Evolutionary conservation across 2,888 invertebrate genomes (phyloP).

Genomic region (Hipparchia sbordonii): DNA sequence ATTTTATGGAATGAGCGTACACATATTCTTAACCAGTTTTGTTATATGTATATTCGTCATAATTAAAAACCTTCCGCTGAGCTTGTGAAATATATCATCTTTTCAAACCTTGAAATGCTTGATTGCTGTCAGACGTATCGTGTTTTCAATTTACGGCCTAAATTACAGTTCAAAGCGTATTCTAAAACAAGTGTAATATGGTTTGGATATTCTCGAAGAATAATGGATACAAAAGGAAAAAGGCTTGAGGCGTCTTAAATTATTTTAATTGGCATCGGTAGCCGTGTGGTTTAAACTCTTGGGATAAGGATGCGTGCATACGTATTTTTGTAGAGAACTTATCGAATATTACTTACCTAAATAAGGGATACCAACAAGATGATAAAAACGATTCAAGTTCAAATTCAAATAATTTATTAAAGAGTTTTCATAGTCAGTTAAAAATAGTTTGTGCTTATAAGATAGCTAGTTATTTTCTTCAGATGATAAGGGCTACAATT

Average conservation of each 20-base stretch:
- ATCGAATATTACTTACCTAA: not conserved
- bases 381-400: no score
- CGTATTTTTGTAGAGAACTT: not conserved
- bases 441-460: no score
- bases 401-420: no score
- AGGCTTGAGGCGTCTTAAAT: constrained; percentile 78
- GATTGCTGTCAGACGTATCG: constrained; percentile 42
- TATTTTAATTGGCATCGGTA: constrained; percentile 84
- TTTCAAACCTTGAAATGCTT: constrained; percentile 1
- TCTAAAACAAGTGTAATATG: constrained; percentile 79
- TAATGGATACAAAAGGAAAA: constrained; percentile 81
- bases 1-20: not conserved
- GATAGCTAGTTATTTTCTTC: no score
- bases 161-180: constrained; percentile 71
- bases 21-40: not conserved
- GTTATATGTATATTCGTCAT: not conserved
- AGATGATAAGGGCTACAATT: no score
- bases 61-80: not conserved
- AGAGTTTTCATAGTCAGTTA: no score
- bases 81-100: constrained; percentile 1
- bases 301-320: constrained; percentile 38
- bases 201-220: constrained; percentile 75
- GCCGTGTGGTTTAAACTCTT: constrained; percentile 65
- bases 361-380: not conserved
- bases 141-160: constrained; percentile 60